These are phyloP conservation scores for Aplocera efformata DNA, from an alignment of 2,888 invertebrate genomes.

Conservation along the genomic window DNA sequence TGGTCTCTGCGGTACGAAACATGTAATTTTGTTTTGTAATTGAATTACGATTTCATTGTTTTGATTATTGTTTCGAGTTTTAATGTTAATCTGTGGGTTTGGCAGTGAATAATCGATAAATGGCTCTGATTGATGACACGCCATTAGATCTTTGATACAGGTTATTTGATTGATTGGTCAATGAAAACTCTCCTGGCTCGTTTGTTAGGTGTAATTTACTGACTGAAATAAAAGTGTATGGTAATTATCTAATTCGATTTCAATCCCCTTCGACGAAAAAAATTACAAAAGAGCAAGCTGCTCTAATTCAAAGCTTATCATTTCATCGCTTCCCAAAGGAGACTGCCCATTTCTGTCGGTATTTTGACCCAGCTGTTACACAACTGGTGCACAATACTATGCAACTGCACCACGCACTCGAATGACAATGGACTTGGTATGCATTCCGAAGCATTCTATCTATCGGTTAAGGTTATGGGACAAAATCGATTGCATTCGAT, in stretches of 20 bases:
- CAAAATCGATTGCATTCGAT: constrained; percentile 40
- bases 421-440: constrained; percentile 71
- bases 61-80: constrained; percentile 6
- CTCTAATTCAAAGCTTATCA: constrained; percentile 27
- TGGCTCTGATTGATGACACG: too few species aligned
- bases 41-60: constrained; percentile 20
- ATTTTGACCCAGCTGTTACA: constrained; percentile 57
- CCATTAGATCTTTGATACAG: too few species aligned
- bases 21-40: constrained; percentile 36
- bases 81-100: constrained; percentile 3
- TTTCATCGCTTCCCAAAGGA: constrained; percentile 39
- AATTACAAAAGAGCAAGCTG: neutral
- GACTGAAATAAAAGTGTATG: too few species aligned
- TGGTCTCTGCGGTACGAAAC: constrained; percentile 38
- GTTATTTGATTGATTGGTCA: too few species aligned
- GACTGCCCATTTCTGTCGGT: constrained; percentile 49
- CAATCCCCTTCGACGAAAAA: too few species aligned
- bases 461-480: constrained; percentile 35
- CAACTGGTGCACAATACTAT: constrained; percentile 49
- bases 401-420: constrained; percentile 53
- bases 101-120: too few species aligned
- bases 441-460: constrained; percentile 52
- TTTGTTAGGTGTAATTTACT: too few species aligned
- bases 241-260: too few species aligned
- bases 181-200: too few species aligned